Evolutionary conservation across 2,888 invertebrate species (phyloP), one percentile per base, ranked within the genome.

Genomic region (Ophion slaviceki): DNA sequence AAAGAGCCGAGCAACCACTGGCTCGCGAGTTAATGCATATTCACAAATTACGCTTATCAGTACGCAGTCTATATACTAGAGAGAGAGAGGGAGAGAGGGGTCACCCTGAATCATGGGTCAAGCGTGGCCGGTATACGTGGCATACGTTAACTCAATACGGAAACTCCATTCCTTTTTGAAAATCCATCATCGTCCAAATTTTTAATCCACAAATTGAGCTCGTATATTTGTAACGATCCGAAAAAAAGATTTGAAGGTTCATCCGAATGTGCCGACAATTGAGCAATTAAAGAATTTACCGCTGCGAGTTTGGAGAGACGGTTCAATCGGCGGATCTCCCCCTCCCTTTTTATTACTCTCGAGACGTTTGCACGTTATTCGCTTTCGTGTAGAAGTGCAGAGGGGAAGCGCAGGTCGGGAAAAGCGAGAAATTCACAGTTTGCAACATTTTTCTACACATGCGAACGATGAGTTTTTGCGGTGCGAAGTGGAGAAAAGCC

Each of bases 101-200:
- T 86, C 84, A 86, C 80, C 36, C 81, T 57, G 80, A 85, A 85
- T 87, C 87, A 87, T 85, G 87, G 88, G 88, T 87, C 87, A 88
- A 70, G 36, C 80, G 57, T 71, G 71, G 64, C 79, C 79, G 74
- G 71, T 57, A 64, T 72, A n/a, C 57, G 64, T 62, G 68, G 77
- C 71, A 14, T 61, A 36, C 62, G 75, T 85, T 86, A 84, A 66
- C 66, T 82, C 47, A 81, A 78, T 32, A 32, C 32, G 32, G 32
- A 32, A 32, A 32, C 4, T 32, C 32, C 32, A 47, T 47, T 47
- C 8, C 14, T 47, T 47, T 53, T 53, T 17, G 11, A 2, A 14
- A 53, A 17, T 53, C 14, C 11, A 53, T 17, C 17, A 14, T 14
- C 47, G 11, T 47, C 47, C 10, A 10, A 14, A 0, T 47, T 47